Evolutionary conservation across 2,797 vertebrate species (phyloP).

Genomic region (Cheirogaleus major): DNA sequence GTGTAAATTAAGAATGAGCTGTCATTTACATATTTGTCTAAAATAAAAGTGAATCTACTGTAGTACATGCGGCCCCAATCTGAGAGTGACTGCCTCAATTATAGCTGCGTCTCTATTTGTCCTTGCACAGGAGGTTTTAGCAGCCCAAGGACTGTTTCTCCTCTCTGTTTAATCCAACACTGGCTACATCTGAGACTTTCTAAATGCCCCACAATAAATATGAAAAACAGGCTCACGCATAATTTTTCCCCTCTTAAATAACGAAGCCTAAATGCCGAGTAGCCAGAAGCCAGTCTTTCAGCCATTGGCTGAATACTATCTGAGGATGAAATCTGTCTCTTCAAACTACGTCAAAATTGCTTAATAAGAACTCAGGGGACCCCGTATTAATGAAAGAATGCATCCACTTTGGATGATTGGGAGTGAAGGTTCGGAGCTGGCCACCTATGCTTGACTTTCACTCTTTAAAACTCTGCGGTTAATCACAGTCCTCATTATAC

Average conservation of each 20-base stretch:
- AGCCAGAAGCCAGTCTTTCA: slow-evolving; percentile 43
- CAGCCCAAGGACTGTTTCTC: background rate
- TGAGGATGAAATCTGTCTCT: slow-evolving; percentile 66
- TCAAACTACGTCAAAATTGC: slow-evolving; percentile 58
- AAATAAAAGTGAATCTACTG: background rate
- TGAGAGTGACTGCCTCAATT: background rate
- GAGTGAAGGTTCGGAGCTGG: slow-evolving; percentile 41
- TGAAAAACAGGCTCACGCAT: slow-evolving; percentile 34
- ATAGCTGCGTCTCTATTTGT: background rate
- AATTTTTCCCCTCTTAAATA: slow-evolving; percentile 51
- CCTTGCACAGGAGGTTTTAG: background rate
- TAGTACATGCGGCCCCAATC: background rate
- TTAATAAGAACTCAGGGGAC: slow-evolving; percentile 72
- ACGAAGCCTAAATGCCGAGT: slow-evolving; percentile 32
- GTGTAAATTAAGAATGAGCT: background rate
- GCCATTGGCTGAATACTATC: slow-evolving; percentile 42
- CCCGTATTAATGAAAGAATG: slow-evolving; percentile 30
- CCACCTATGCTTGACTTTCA: slow-evolving; percentile 19
- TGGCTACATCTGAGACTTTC: background rate
- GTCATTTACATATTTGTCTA: background rate
- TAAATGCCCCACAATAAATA: slow-evolving; percentile 50
- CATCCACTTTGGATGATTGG: slow-evolving; percentile 34
- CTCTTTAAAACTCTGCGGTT: slow-evolving; percentile 36
- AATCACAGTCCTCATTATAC: slow-evolving; percentile 54
- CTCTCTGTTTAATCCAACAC: slow-evolving; percentile 36